phyloP scores from a whole-genome alignment of 1,140 invertebrate genomes.

The Vanessa atalanta region DNA sequence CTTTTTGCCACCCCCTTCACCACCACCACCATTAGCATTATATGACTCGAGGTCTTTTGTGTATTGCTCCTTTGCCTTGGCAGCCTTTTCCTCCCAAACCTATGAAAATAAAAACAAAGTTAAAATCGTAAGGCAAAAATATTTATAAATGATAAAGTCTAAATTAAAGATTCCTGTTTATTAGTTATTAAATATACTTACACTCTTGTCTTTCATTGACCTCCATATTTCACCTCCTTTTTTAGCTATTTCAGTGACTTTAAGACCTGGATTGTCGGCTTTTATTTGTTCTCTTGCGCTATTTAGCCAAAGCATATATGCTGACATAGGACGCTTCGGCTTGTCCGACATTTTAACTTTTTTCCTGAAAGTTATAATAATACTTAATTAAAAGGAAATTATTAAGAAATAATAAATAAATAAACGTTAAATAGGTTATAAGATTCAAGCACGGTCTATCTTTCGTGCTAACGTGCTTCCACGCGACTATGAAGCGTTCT shows the following conservation, averaged over 20 bases:
- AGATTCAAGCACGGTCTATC: constrained; percentile 45
- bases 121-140: neutral
- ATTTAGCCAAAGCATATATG: constrained; percentile 95
- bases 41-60: constrained; percentile 93
- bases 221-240: constrained; percentile 94
- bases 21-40: constrained; percentile 85
- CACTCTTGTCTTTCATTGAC: constrained; percentile 89
- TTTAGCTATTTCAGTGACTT: constrained; percentile 91
- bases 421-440: constrained; percentile 55
- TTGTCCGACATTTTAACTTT: constrained; percentile 88
- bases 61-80: constrained; percentile 93
- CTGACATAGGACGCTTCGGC: constrained; percentile 92
- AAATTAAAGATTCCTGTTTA: neutral
- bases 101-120: constrained; percentile 58
- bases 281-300: constrained; percentile 90
- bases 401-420: constrained; percentile 37
- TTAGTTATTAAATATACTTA: constrained; percentile 72
- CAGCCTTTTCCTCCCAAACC: constrained; percentile 94
- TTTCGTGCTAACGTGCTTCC: constrained; percentile 49
- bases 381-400: constrained; percentile 32
- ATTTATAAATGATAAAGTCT: neutral
- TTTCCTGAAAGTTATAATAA: constrained; percentile 72
- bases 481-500: constrained; percentile 45
- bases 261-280: constrained; percentile 88
- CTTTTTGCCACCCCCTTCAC: constrained; percentile 75